Evolutionary conservation across 2,113 vertebrate species (phyloP).

Genomic region (Macheiramphus alcinus): DNA sequence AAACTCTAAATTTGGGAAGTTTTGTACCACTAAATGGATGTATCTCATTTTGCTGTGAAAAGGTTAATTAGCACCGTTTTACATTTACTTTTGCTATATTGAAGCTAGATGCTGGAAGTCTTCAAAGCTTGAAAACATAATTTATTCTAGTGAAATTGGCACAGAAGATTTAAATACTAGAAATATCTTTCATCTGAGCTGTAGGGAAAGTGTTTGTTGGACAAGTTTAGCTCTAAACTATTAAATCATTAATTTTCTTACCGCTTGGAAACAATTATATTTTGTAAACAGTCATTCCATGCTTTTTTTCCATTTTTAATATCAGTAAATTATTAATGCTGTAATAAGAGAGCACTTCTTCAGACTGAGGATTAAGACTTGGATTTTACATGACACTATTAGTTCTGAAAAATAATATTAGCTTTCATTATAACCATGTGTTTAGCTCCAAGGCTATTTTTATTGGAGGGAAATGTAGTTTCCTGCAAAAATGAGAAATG

Average conservation of each 20-base stretch:
- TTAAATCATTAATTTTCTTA: slow-evolving; percentile 24
- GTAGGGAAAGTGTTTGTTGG: not conserved
- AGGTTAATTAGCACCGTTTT: not conserved
- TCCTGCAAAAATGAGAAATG: slow-evolving; percentile 44
- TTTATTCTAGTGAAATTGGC: not conserved
- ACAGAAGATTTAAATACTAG: not conserved
- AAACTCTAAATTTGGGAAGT: not conserved
- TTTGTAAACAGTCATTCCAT: not conserved
- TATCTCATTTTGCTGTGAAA: not conserved
- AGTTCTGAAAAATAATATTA: slow-evolving; percentile 37
- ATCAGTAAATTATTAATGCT: slow-evolving; percentile 13
- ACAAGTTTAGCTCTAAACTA: not conserved
- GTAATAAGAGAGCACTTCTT: not conserved
- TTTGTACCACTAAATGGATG: not conserved
- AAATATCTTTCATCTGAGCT: not conserved
- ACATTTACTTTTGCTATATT: not conserved
- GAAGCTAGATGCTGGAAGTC: not conserved
- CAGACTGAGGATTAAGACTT: slow-evolving; percentile 7
- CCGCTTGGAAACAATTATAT: not conserved
- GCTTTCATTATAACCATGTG: slow-evolving; percentile 43
- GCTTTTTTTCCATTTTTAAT: not conserved
- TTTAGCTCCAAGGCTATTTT: slow-evolving; percentile 39
- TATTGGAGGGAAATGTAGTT: slow-evolving; percentile 44
- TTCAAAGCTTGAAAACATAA: not conserved
- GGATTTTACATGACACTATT: slow-evolving; percentile 41